Evolutionary conservation across 2,113 vertebrate genomes (phyloP), one percentile per base, ranked within the genome.

Genomic region (Ptilonorhynchus violaceus): DNA sequence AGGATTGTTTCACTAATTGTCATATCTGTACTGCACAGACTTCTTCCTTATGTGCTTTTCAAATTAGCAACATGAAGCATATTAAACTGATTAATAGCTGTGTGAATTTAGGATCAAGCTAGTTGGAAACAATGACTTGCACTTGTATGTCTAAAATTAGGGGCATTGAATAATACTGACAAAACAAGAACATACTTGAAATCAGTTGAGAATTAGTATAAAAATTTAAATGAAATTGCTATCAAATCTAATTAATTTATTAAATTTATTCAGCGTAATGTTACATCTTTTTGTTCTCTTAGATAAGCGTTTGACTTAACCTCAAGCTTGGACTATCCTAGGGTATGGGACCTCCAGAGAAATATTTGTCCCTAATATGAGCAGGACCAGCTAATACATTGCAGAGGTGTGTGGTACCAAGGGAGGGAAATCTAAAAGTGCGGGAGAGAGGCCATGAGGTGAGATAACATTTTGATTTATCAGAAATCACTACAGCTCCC

Each of bases 21-120:
- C 97, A 95, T 98, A 98, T 98, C 97, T 97, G 66, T 92, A 52
- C 90, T 74, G 95, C 80, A 89, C 97, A 97, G 97, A 80, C 96
- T 95, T 91, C 85, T 95, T 97, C 92, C 94, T 95, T 92, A 94
- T 93, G 83, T 97, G 79, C 89, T 97, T 97, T 97, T 94, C 95
- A 96, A 98, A 96, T 97, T 96, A 97, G 70, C 14, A 15, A 93
- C 94, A 95, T 0, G 35, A 97, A 97, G 95, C 97, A 96, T 97
- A 97, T 96, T 97, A 97, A 98, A 98, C 96, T 97, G 95, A 97
- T 97, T 97, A 97, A 96, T 93, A 95, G 96, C 92, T 97, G 30
- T 96, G 92, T 95, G 97, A 93, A 96, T 97, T 96, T 86, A 94
- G 88, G 93, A 98, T 96, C 96, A 96, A 96, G 83, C 94, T 90